phyloP scores from a whole-genome alignment of 2,888 invertebrate species.

The Spicauda simplicius region DNA sequence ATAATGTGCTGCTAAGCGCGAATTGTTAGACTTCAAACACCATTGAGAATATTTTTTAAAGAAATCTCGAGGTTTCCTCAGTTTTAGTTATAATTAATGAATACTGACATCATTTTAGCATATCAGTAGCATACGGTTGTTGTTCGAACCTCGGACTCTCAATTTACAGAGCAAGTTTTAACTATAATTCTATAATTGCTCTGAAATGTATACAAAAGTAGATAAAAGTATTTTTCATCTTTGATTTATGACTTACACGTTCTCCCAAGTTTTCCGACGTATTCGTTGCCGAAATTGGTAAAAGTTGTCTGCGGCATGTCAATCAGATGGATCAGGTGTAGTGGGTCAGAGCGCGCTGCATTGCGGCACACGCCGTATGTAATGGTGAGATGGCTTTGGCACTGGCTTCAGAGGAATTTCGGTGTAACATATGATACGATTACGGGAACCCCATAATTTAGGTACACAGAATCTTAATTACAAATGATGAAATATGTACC shows the following conservation, averaged over 20 bases:
- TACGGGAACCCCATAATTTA: neutral
- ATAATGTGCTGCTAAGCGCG: no score
- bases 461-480: neutral
- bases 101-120: no score
- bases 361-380: conserved; percentile 3
- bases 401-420: neutral
- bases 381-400: neutral
- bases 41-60: no score
- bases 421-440: neutral
- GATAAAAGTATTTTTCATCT: conserved; percentile 4
- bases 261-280: conserved; percentile 1
- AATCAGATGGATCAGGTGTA: conserved; percentile 21
- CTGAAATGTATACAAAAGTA: no score
- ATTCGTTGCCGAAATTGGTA: neutral
- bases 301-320: conserved; percentile 11
- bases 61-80: no score
- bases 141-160: no score
- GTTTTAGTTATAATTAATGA: no score
- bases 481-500: no score
- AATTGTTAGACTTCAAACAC: no score
- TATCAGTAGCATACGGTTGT: no score
- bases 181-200: no score
- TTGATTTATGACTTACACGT: conserved; percentile 24
- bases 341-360: conserved; percentile 16
- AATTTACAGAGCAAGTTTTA: no score